These are phyloP conservation scores for Dasysyrphus tricinctus DNA, from an alignment of 2,888 invertebrate genomes.

Conservation along the genomic window DNA sequence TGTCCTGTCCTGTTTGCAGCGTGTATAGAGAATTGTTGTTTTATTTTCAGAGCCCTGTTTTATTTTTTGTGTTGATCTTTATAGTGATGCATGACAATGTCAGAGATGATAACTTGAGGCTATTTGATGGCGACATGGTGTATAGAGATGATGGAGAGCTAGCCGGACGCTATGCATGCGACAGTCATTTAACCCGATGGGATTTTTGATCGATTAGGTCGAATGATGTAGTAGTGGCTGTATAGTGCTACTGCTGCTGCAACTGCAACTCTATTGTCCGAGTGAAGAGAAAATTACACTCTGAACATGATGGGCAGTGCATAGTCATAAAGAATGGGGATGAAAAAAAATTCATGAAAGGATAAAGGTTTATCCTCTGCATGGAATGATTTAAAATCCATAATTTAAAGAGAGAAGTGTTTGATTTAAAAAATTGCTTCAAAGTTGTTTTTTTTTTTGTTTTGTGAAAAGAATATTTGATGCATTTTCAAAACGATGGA, in stretches of 20 bases:
- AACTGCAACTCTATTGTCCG: constrained; percentile 41
- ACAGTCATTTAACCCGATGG: constrained; percentile 71
- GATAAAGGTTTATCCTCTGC: neutral
- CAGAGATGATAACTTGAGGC: constrained; percentile 73
- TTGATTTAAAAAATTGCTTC: constrained; percentile 4
- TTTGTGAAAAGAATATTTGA: constrained; percentile 1
- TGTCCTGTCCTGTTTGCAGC: constrained; percentile 9
- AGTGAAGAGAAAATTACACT: constrained; percentile 50
- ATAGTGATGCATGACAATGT: constrained; percentile 72
- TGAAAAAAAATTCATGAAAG: constrained; percentile 2
- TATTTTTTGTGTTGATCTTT: constrained; percentile 55
- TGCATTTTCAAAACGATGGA: neutral
- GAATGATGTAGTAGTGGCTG: constrained; percentile 63
- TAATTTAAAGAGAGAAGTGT: constrained; percentile 32
- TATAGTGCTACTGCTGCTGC: neutral
- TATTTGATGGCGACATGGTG: constrained; percentile 70
- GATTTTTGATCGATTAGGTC: constrained; percentile 75
- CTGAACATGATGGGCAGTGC: constrained; percentile 35
- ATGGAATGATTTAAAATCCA: constrained; percentile 37
- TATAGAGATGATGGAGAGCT: constrained; percentile 68
- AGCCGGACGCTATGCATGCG: constrained; percentile 55
- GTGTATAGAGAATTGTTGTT: constrained; percentile 8
- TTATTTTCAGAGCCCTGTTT: neutral
- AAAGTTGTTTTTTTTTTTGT: neutral
- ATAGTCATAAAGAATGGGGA: constrained; percentile 32